phyloP scores from a whole-genome alignment of 92 coral and sea anemone species.

The Parazoanthus atlanticus region DNA sequence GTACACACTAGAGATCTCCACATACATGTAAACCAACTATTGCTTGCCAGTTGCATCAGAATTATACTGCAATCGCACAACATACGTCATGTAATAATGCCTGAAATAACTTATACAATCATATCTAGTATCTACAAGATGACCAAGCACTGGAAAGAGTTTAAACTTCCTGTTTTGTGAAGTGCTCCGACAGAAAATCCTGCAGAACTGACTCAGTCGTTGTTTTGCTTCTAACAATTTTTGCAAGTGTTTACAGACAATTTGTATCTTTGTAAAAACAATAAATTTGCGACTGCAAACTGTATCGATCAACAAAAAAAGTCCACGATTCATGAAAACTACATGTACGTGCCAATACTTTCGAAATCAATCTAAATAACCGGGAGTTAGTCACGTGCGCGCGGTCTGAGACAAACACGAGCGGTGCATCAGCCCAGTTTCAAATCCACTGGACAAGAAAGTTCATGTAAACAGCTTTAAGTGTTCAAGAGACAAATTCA shows the following conservation, averaged over 20 bases:
- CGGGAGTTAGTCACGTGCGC: not conserved
- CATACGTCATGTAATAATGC: not conserved
- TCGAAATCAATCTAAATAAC: not conserved
- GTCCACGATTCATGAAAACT: not conserved
- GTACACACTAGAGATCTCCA: no score
- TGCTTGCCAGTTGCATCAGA: not conserved
- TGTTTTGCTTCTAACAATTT: not conserved
- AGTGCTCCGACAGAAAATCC: not conserved
- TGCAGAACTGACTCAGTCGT: not conserved
- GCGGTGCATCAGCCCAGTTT: not conserved
- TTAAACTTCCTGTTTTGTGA: not conserved
- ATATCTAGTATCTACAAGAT: not conserved
- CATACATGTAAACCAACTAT: not conserved
- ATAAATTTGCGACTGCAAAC: not conserved
- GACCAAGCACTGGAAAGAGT: not conserved
- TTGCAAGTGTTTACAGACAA: not conserved
- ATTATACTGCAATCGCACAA: not conserved
- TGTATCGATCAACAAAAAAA: not conserved
- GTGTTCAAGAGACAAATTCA: constrained; percentile 5
- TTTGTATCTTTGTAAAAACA: not conserved
- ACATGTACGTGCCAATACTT: not conserved
- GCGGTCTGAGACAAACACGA: not conserved
- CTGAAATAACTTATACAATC: not conserved
- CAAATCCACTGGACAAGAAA: constrained; percentile 33
- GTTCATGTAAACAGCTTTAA: constrained; percentile 33